phyloP scores from a whole-genome alignment of 2,113 vertebrate genomes.

The zebrafish (Danio rerio) region DNA sequence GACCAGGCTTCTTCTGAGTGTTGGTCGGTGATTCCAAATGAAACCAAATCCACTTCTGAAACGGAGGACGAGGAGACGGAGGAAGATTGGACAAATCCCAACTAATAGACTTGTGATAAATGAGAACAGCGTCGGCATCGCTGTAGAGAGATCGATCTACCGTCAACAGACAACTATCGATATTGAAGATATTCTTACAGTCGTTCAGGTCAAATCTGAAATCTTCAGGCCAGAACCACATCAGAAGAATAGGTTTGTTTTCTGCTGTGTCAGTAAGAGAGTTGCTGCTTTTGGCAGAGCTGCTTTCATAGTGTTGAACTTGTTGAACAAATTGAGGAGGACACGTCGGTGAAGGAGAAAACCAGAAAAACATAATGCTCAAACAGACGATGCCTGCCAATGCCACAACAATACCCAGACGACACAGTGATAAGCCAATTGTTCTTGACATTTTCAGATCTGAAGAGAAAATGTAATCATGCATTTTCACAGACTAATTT shows the following conservation, averaged over 20 bases:
- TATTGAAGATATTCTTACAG: slow-evolving; percentile 80
- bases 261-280: not conserved
- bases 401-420: not conserved
- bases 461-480: not conserved
- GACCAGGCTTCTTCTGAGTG: slow-evolving; percentile 71
- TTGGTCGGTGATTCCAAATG: slow-evolving; percentile 84
- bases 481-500: too few relatives aligned
- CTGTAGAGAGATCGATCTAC: slow-evolving; percentile 80
- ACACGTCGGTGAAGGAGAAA: not conserved
- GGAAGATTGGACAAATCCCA: slow-evolving; percentile 77
- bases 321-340: not conserved
- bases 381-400: not conserved
- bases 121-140: slow-evolving; percentile 80
- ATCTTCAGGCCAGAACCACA: slow-evolving; percentile 87
- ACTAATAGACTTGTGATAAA: slow-evolving; percentile 83
- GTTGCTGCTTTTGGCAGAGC: not conserved
- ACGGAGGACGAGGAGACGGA: too few relatives aligned
- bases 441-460: not conserved
- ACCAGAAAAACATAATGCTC: not conserved
- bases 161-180: slow-evolving; percentile 83
- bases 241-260: slow-evolving; percentile 82
- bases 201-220: slow-evolving; percentile 80
- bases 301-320: not conserved
- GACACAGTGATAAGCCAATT: not conserved
- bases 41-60: too few relatives aligned